phyloP scores from a whole-genome alignment of 2,797 vertebrate genomes.

The Aphelocoma californica region DNA sequence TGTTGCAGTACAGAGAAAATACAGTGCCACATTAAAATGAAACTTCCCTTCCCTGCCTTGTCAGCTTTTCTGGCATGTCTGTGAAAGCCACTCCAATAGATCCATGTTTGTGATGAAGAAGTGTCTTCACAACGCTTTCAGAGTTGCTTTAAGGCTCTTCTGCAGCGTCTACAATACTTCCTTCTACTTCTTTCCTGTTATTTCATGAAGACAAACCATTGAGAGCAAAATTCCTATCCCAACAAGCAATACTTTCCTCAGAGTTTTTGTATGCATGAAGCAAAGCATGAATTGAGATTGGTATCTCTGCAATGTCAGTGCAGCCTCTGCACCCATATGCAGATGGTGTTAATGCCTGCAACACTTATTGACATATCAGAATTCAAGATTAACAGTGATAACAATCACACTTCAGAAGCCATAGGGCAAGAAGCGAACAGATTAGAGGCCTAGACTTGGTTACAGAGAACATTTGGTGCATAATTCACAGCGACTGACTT shows the following conservation, averaged over 20 bases:
- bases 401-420: conserved; percentile 22
- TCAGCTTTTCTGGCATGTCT: not conserved
- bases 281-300: not conserved
- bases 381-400: conserved; percentile 10
- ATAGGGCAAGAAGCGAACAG: conserved; percentile 13
- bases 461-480: not conserved
- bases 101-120: not conserved
- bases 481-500: not conserved
- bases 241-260: not conserved
- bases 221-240: not conserved
- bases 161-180: accelerated
- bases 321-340: not conserved
- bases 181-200: not conserved
- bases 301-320: not conserved
- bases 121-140: not conserved
- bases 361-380: not conserved
- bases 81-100: not conserved
- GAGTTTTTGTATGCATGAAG: not conserved
- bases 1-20: conserved; percentile 81
- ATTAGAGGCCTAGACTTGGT: conserved; percentile 3
- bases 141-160: not conserved
- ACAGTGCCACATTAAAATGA: conserved; percentile 78
- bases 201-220: not conserved
- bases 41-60: conserved; percentile 55
- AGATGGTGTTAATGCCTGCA: not conserved